Percentiles rank a stretch among this genome's conserved stretches.
These are phyloP conservation scores for Neodiprion lecontei DNA, from an alignment of 1,140 invertebrate species.

Conservation along the genomic window DNA sequence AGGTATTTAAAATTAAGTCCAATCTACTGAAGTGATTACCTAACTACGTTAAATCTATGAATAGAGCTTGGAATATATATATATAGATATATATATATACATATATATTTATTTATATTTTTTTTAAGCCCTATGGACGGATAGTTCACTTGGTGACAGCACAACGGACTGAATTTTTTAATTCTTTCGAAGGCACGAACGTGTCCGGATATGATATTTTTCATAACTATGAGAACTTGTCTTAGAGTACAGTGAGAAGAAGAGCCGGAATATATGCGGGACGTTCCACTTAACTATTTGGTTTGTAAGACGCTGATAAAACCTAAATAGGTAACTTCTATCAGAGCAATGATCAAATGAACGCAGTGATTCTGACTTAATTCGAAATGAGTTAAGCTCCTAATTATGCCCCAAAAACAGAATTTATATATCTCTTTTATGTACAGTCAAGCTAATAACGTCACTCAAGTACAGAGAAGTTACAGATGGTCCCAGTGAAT, in stretches of 20 bases:
- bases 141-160: constrained; percentile 51
- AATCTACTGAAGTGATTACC: constrained; percentile 11
- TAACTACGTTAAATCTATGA: constrained; percentile 9
- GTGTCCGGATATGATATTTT: background rate
- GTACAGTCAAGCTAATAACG: too few species aligned
- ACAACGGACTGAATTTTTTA: constrained; percentile 43
- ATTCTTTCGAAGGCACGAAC: constrained; percentile 1
- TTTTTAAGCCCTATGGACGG: constrained; percentile 55
- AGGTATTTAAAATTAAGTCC: background rate
- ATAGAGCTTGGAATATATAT: background rate
- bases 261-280: background rate
- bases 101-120: background rate
- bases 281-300: too few species aligned
- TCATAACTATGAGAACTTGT: background rate
- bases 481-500: background rate
- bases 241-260: background rate
- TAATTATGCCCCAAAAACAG: too few species aligned
- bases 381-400: too few species aligned
- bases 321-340: too few species aligned
- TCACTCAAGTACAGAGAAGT: too few species aligned
- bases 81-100: background rate
- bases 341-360: too few species aligned
- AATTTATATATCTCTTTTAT: too few species aligned
- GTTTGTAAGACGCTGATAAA: too few species aligned
- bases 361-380: too few species aligned